Conservation (phyloP, 2,888 invertebrate genomes). For the Epirrita christyi region DNA sequence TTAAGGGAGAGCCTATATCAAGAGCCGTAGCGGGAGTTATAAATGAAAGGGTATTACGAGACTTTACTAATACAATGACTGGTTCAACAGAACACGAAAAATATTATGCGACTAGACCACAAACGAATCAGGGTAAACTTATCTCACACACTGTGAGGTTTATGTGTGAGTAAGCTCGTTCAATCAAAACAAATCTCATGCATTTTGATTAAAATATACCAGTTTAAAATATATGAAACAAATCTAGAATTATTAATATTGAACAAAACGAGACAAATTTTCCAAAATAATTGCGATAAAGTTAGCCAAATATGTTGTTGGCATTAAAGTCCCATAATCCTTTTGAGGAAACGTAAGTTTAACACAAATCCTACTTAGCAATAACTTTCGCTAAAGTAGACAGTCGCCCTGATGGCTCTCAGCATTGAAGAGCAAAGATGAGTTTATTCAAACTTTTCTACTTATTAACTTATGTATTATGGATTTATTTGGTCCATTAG, state of each 20-base stretch:
- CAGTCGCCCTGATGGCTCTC: slow-evolving; percentile 77
- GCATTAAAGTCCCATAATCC: slow-evolving; percentile 74
- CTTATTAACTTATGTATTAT: slow-evolving; percentile 81
- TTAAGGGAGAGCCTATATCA: slow-evolving; percentile 82
- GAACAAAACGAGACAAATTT: slow-evolving; percentile 27
- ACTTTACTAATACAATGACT: slow-evolving; percentile 68
- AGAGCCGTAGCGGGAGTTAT: slow-evolving; percentile 80
- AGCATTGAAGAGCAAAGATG: slow-evolving; percentile 74
- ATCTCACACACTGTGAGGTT: background rate
- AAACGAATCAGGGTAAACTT: no score
- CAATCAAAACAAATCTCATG: slow-evolving; percentile 16
- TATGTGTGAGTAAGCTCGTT: slow-evolving; percentile 1
- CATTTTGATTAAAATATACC: slow-evolving; percentile 30
- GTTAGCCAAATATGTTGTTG: slow-evolving; percentile 62
- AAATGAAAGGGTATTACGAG: slow-evolving; percentile 81
- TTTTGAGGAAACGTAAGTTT: slow-evolving; percentile 71
- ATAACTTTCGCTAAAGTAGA: slow-evolving; percentile 79
- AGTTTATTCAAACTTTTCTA: slow-evolving; percentile 79
- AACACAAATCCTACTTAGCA: slow-evolving; percentile 81
- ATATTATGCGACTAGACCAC: slow-evolving; percentile 8
- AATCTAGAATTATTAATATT: slow-evolving; percentile 35
- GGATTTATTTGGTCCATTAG: slow-evolving; percentile 66
- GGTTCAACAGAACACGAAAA: slow-evolving; percentile 37
- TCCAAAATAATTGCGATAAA: slow-evolving; percentile 40
- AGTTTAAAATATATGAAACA: slow-evolving; percentile 24